These are phyloP conservation scores for Aptenodytes forsteri DNA, from an alignment of 2,113 vertebrate species.

Conservation along the genomic window DNA sequence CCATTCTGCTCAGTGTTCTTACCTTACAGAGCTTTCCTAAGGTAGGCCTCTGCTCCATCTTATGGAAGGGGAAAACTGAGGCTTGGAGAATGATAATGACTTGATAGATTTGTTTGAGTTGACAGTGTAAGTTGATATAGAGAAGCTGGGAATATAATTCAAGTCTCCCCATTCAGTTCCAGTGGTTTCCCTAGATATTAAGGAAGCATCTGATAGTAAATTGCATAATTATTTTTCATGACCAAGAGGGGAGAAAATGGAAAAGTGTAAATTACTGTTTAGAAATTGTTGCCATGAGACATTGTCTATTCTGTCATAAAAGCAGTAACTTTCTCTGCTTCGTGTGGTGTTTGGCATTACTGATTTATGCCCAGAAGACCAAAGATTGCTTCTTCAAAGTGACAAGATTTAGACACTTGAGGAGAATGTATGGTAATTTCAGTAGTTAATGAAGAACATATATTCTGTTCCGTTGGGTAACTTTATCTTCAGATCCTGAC, in stretches of 20 bases:
- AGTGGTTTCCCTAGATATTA: not conserved
- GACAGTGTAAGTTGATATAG: constrained; percentile 28
- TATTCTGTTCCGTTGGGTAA: not conserved
- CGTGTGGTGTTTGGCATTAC: not conserved
- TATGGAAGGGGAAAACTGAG: not conserved
- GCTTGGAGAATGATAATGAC: not conserved
- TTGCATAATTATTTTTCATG: constrained; percentile 58
- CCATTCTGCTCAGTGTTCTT: not conserved
- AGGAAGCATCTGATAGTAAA: constrained; percentile 38
- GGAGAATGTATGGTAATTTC: constrained; percentile 36
- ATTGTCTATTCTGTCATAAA: constrained; percentile 40
- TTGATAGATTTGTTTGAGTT: constrained; percentile 38
- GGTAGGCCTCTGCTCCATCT: not conserved
- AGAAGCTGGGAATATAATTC: constrained; percentile 30
- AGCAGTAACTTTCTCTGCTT: constrained; percentile 2
- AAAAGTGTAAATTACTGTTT: constrained; percentile 45
- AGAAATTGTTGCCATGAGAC: not conserved
- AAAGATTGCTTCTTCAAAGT: constrained; percentile 44
- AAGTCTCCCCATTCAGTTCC: not conserved
- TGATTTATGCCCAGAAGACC: constrained; percentile 50
- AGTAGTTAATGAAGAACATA: not conserved
- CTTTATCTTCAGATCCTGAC: not conserved
- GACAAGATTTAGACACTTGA: constrained; percentile 43
- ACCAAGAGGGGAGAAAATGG: constrained; percentile 8
- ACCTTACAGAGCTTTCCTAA: not conserved